Evolutionary conservation across 2,113 vertebrate genomes (phyloP), one percentile per base, ranked within the genome.

Genomic region (Sylvietta virens): DNA sequence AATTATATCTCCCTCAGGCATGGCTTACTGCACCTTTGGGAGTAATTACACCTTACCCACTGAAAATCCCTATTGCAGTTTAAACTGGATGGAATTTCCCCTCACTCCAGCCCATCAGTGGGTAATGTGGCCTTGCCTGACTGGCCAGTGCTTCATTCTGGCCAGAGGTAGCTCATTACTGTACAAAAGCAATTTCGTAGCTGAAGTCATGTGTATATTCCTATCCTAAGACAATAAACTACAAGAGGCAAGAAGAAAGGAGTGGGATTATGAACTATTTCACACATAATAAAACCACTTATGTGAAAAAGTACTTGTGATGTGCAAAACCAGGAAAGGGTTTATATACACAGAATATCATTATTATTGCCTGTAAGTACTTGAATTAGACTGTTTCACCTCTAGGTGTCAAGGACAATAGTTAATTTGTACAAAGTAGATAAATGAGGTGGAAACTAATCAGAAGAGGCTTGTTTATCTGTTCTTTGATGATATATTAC

Each of bases 381-480:
- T 66, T 1, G 4, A 72, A 88, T 88, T 93, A 81, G 88, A 83
- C 54, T 80, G 57, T 65, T 95, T 92, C 91, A 92, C 91, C 95
- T 93, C 54, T 62, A 80, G 86, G 77, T 78, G 78, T 73, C 95
- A 97, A 94, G 92, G 95, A 92, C 92, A 97, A 88, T 53, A 83
- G 81, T 93, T 97, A 97, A 97, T 96, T 95, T 74, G 77, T 90
- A 88, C 78, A 66, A 94, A 96, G 71, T 79, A 96, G 95, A 97
- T 94, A 96, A 97, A 97, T 96, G 96, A 96, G 94, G 83, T 93
- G 92, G 81, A 95, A 97, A 95, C 81, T 94, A 95, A 95, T 96
- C 95, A 94, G 91, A 93, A 96, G 66, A 92, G 81, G 86, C 95
- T 97, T 97, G 95, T 96, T 97, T 97, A 96, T 96, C 94, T 96